Base-by-base conservation (phyloP, 2,888 invertebrate genomes). In the Conchocele bisecta region DNA sequence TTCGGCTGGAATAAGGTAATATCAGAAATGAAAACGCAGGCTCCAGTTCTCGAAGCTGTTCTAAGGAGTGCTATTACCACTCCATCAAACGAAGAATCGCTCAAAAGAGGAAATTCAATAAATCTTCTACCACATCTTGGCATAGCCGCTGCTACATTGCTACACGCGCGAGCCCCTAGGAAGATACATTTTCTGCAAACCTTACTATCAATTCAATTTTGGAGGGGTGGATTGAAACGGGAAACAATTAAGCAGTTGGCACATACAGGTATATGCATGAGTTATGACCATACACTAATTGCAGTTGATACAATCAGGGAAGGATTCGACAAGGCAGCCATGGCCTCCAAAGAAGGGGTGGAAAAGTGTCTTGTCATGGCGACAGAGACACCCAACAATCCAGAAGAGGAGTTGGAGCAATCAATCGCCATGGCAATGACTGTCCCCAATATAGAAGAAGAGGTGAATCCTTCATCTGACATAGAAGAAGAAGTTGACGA, bases 161-260 rank as follows among this genome's bases (percentile, higher is more conserved):
- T 74, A 13, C 24, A 65, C 37, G 51, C 57, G 5, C 60, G 31
- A 37, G 48, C 61, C 11, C 63, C 66, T 13, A 31, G 26, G 6
- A 67, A 31, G 17, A 42, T 15, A 6, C 57, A 28, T 4, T 70
- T 70, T 44, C 22, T 70, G 13, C 63, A 41, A 24, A 70, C 53
- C 15, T 15, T 70, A 9, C 39, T 65, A 7, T 75, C 70, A 7
- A 56, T 75, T 37, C 74, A 74, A 46, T 46, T 74, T 4, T 75
- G 75, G 70, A 50, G 63, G 24, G 70, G 75, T 29, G 42, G 59
- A 5, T 51, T 72, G 13, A 73, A 73, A 46, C 17, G 64, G n/a
- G 63, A 73, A 33, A 64, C 56, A 13, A 58, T 73, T 2, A 67
- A 73, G 22, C 64, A 73, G 31, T 1, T 73, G 17, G n/a, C 59